Percentiles rank a stretch among this genome's conserved stretches.
Evolutionary conservation across 92 coral and sea anemone genomes (phyloP).

Genomic region (Parazoanthus atlanticus): DNA sequence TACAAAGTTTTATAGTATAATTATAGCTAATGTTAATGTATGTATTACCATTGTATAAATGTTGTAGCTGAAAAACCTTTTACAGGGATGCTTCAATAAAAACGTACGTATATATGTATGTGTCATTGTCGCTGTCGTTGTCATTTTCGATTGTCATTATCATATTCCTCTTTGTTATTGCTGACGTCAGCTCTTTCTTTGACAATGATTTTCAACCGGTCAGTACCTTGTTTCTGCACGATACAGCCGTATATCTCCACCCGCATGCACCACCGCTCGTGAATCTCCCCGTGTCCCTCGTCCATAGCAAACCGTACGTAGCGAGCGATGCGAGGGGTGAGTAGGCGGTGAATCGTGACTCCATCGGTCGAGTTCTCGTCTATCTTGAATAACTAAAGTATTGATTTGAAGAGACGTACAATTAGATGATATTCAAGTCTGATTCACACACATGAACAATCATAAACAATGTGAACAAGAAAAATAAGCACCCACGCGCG

Average conservation of each 20-base stretch:
- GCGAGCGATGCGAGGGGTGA: constrained; percentile 86
- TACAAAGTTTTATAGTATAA: no score
- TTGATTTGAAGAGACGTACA: background rate
- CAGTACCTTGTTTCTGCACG: constrained; percentile 79
- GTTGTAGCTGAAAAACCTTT: no score
- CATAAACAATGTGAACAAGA: no score
- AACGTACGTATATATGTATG: no score
- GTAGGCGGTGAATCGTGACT: constrained; percentile 52
- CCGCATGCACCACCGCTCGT: constrained; percentile 74
- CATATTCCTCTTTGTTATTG: no score
- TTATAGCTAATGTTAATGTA: no score
- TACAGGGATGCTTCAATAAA: no score
- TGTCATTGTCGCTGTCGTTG: no score
- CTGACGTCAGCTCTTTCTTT: background rate
- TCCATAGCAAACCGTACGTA: constrained; percentile 75
- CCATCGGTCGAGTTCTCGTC: constrained; percentile 22
- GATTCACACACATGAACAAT: no score
- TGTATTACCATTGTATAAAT: no score
- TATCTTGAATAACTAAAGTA: constrained; percentile 23
- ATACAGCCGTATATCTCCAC: constrained; percentile 90
- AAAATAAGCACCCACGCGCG: no score
- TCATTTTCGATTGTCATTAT: no score
- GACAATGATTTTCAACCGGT: background rate
- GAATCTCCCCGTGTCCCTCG: constrained; percentile 62
- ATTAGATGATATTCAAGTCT: background rate